Conservation (phyloP, 1,140 invertebrate species). For the Drosophila mojavensis region DNA sequence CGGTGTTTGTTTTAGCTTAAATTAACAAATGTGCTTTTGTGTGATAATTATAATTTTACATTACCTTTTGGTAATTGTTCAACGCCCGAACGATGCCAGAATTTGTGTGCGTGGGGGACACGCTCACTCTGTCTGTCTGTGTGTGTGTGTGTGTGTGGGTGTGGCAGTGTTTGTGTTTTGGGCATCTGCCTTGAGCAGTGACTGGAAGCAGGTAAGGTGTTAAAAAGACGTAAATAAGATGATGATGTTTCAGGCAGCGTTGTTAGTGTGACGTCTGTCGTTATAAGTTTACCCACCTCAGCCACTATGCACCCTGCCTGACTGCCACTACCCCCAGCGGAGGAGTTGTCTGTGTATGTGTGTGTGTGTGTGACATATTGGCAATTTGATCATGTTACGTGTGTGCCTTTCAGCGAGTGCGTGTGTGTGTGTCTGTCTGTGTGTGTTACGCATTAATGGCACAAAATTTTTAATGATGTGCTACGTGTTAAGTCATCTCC, state of each 20-base stretch:
- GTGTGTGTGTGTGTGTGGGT: conserved; percentile 6
- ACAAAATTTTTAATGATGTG: conserved; percentile 82
- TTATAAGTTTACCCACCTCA: conserved; percentile 63
- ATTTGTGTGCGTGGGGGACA: conserved; percentile 20
- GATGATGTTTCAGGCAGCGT: conserved; percentile 57
- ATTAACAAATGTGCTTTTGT: conserved; percentile 84
- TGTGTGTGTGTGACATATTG: conserved; percentile 71
- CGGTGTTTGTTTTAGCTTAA: conserved; percentile 79
- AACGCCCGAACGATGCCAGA: conserved; percentile 53
- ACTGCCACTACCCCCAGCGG: conserved; percentile 9
- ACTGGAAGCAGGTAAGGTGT: conserved; percentile 59
- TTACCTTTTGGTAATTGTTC: conserved; percentile 84
- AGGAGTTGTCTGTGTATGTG: conserved; percentile 10
- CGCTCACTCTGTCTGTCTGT: too few relatives aligned
- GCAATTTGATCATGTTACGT: conserved; percentile 73
- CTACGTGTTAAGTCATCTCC: conserved; percentile 82
- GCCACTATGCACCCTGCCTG: background rate
- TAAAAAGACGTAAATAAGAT: conserved; percentile 81
- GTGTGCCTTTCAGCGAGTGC: background rate
- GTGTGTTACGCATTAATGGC: conserved; percentile 77
- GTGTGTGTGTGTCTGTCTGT: conserved; percentile 30
- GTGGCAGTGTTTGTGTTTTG: conserved; percentile 7
- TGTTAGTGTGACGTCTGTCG: conserved; percentile 31
- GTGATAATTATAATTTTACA: conserved; percentile 84
- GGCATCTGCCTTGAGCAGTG: conserved; percentile 38